A percentile compares a stretch with the other conserved stretches of the same genome.
Conservation (phyloP, 2,888 invertebrate genomes). For the Xylota sylvarum region DNA sequence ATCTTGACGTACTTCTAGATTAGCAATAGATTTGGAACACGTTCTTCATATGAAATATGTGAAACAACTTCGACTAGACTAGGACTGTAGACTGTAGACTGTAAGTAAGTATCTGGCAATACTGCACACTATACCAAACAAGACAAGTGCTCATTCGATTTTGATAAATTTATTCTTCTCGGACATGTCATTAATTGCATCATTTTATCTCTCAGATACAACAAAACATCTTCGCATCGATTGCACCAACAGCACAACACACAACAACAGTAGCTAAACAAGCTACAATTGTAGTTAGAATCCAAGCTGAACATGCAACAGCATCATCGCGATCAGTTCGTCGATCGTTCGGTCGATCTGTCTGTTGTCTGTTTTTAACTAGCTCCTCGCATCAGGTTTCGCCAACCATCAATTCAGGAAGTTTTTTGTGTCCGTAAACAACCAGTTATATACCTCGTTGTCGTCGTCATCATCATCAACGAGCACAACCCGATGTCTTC, state of each 20-base stretch:
- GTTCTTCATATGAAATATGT: too few species aligned
- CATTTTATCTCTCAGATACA: constrained; percentile 68
- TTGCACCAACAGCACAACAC: constrained; percentile 44
- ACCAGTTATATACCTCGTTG: constrained; percentile 55
- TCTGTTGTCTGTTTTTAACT: constrained; percentile 28
- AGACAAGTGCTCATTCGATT: constrained; percentile 69
- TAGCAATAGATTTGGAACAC: too few species aligned
- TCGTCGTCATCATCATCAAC: constrained; percentile 48
- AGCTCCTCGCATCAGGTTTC: constrained; percentile 66
- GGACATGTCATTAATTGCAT: constrained; percentile 76
- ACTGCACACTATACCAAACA: background rate
- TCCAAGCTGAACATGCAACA: constrained; percentile 47
- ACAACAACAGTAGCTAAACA: constrained; percentile 71
- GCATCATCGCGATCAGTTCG: constrained; percentile 29
- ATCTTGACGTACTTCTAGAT: too few species aligned
- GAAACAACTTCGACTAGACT: too few species aligned
- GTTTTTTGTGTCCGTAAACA: constrained; percentile 43
- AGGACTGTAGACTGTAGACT: too few species aligned
- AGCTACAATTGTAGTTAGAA: constrained; percentile 58
- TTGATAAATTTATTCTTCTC: constrained; percentile 75
- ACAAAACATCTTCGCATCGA: constrained; percentile 62
- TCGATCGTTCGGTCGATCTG: constrained; percentile 1
- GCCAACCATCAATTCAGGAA: constrained; percentile 60
- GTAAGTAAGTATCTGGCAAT: constrained; percentile 66
- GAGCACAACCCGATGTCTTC: constrained; percentile 39